Conservation (phyloP, 2,113 vertebrate genomes). For the Motacilla tschutschensis region DNA sequence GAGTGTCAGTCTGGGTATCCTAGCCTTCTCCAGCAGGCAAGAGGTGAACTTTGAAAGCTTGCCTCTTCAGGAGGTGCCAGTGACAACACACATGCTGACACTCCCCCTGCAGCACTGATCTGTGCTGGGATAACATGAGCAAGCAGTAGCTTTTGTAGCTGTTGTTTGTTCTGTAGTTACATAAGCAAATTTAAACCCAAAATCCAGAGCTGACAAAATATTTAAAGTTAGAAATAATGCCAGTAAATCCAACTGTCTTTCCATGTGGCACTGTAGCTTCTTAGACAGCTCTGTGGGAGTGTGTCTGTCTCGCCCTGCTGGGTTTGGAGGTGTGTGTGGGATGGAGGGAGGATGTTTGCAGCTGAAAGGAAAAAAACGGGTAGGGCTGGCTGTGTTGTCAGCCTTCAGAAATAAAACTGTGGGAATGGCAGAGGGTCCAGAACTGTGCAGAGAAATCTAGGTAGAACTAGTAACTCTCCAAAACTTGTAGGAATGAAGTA, state of each 20-base stretch:
- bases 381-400: neutral
- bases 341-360: conserved; percentile 4
- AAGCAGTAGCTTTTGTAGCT: neutral
- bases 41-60: conserved; percentile 43
- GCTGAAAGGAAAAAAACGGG: neutral
- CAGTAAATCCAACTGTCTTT: conserved; percentile 35
- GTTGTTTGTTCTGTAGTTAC: neutral
- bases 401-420: neutral
- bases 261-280: neutral
- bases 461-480: neutral
- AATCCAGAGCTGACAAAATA: conserved; percentile 18
- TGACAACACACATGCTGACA: neutral
- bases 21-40: conserved; percentile 22
- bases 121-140: neutral
- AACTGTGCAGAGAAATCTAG: neutral
- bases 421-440: neutral
- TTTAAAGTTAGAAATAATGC: conserved; percentile 18
- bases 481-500: neutral
- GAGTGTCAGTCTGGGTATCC: conserved; percentile 1
- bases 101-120: neutral
- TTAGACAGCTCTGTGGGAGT: neutral
- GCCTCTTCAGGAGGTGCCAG: neutral
- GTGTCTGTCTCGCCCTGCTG: neutral
- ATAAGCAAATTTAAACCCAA: neutral
- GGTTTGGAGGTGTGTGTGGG: neutral